Evolutionary conservation across 1,140 invertebrate species (phyloP), one percentile per base, ranked within the genome.

Genomic region (Sycophila sp.): DNA sequence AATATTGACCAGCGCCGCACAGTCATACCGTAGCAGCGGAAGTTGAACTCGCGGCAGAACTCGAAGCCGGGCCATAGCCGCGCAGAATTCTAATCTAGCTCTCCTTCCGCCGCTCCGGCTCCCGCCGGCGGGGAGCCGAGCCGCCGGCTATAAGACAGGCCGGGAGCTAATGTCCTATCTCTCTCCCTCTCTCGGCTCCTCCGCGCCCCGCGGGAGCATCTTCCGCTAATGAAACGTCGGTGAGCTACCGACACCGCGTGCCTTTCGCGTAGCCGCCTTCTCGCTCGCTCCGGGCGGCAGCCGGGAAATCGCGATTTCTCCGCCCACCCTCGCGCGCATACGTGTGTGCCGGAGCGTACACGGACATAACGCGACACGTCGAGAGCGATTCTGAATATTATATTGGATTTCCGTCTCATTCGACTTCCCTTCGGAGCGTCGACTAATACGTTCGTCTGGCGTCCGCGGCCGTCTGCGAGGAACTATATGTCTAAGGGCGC

Each of bases 231-330:
- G 85, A 86, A 86, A 86, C 80, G 82, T 75, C 77, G 45, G 78
- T 86, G 85, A 86, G 84, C 83, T 86, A 86, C 79, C 79, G 80
- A 72, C 77, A 76, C 81, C 80, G 81, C 85, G 85, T 86, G 83
- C 83, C 82, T 78, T n/a, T 74, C 75, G 75, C 55, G 59, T 58
- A 42, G 42, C 19, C n/a, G n/a, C n/a, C n/a, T n/a, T n/a, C n/a
- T 11, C 15, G 10, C 68, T 22, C 36, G 11, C 11, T n/a, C n/a
- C 7, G 60, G 38, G 34, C 15, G 42, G n/a, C n/a, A 49, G 38
- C 30, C 30, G 38, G 59, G 47, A 32, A 66, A 55, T 42, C 34
- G 55, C 53, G 40, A 64, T 40, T 67, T 19, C 30, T 13, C 17
- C 24, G 38, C 26, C 8, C 36, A 8, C 17, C 17, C 22, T 22